phyloP scores from a whole-genome alignment of 2,888 invertebrate genomes.

The Ctenicera cuprea region DNA sequence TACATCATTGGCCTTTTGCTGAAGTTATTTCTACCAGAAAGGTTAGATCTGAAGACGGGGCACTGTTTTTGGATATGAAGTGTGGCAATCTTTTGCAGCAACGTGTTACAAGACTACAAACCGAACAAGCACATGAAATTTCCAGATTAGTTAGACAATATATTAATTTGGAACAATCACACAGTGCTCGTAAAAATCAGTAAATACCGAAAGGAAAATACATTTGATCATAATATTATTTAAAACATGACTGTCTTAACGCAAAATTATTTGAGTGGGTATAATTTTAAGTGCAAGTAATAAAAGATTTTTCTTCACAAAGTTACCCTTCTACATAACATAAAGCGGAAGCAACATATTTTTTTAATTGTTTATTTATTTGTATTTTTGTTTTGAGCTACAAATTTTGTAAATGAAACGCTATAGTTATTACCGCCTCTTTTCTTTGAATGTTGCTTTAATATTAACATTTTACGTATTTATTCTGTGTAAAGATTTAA shows the following conservation, averaged over 20 bases:
- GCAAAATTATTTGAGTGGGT: too few species aligned
- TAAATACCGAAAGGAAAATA: too few species aligned
- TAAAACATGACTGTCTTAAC: not conserved
- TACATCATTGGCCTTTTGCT: conserved; percentile 94
- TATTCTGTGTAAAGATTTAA: too few species aligned
- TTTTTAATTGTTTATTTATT: too few species aligned
- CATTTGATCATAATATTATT: too few species aligned
- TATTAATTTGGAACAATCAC: conserved; percentile 90
- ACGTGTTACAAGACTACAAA: conserved; percentile 95
- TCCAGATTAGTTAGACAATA: conserved; percentile 97
- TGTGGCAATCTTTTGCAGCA: conserved; percentile 97
- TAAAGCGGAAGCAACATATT: not conserved
- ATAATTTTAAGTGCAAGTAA: not conserved
- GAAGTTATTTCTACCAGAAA: conserved; percentile 97
- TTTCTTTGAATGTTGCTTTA: too few species aligned
- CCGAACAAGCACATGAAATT: conserved; percentile 98
- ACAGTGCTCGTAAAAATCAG: conserved; percentile 58
- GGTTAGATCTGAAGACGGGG: conserved; percentile 92
- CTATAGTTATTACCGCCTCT: too few species aligned
- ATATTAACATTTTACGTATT: too few species aligned
- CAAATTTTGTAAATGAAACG: too few species aligned
- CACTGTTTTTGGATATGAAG: conserved; percentile 96
- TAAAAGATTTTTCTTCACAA: not conserved
- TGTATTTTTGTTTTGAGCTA: too few species aligned
- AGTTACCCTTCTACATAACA: conserved; percentile 9